Evolutionary conservation across 2,797 vertebrate species (phyloP), one percentile per base, ranked within the genome.

Genomic region (Avahi laniger): DNA sequence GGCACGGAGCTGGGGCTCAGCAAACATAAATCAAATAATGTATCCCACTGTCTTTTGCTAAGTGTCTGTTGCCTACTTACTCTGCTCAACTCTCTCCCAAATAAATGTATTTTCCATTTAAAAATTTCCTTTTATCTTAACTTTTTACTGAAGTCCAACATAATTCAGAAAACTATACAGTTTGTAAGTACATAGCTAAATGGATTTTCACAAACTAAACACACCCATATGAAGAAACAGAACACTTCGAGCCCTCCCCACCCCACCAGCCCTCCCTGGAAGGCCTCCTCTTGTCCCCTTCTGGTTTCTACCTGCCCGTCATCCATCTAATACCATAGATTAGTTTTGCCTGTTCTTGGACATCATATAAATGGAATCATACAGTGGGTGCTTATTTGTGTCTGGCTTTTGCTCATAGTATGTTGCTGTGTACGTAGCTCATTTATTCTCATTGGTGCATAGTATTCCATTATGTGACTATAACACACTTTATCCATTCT

Each of bases 151-250:
- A 63, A 63, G 17, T 65, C 79, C 4, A 69, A 59, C 14, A 43
- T 82, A 82, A 80, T 67, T 94, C 41, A 35, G 38, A 96, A 92
- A 89, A 41, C 46, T 50, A 78, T 8, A 82, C 33, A 82, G 9
- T n/a, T 92, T 92, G 5, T 83, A 70, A 50, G 4, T 28, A 7
- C 73, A 17, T 20, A 67, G 43, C 20, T 59, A 63, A 61, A 7
- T 65, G 50, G 57, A 24, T 89, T 89, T 94, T 79, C 54, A 50
- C 50, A 91, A 33, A 78, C n/a, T 0, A 17, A 65, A 54, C 48
- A 54, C 4, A 75, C 43, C 59, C 43, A 52, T 30, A 67, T 73
- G 22, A 90, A 76, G 65, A 80, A 84, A 52, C 20, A 57, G 59
- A 87, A 7, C 6, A 10, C 41, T 92, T 14, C 11, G 12, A 70